Evolutionary conservation across 2,113 vertebrate genomes (phyloP), one percentile per base, ranked within the genome.

Genomic region (Deroptyus accipitrinus): DNA sequence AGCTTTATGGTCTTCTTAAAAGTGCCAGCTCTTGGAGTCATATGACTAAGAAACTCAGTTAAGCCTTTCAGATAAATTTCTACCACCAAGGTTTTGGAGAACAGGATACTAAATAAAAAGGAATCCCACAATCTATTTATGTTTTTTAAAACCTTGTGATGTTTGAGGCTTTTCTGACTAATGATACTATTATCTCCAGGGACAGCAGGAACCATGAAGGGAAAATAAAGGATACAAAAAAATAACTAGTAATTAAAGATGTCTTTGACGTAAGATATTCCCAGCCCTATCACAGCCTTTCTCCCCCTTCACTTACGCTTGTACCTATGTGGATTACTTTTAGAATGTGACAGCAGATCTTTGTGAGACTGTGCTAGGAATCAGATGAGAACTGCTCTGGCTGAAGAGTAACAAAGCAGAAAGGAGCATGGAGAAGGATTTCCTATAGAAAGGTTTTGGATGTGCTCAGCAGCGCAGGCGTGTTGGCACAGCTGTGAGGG

Each of bases 1-100:
- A 69, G 74, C 59, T 91, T 93, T 86, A 86, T 9, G 25, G 33
- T 91, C 92, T 94, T 92, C 74, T 90, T 82, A 80, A 46, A 88
- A 91, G 76, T 77, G 25, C 20, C 74, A 85, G 46, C 15, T 87
- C 62, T 63, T 81, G 73, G 46, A 46, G 67, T 82, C 91, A 91
- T 4, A 13, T 87, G 81, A 84, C 39, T 51, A 76, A 77, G 52
- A 41, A 86, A 83, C 37, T 87, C 16, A 23, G 49, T 88, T 84
- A 89, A 92, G 52, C 28, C 52, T 94, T 89, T 82, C 78, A 73
- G 66, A 91, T 49, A 82, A 92, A 82, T 73, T 84, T 37, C 31
- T 91, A 87, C 67, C 10, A 1, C 31, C 42, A 55, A 81, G 64
- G 86, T 48, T 83, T 17, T 92, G 57, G 48, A 89, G 69, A 89